phyloP scores from a whole-genome alignment of 2,113 vertebrate species.

The Thunnus maccoyii region DNA sequence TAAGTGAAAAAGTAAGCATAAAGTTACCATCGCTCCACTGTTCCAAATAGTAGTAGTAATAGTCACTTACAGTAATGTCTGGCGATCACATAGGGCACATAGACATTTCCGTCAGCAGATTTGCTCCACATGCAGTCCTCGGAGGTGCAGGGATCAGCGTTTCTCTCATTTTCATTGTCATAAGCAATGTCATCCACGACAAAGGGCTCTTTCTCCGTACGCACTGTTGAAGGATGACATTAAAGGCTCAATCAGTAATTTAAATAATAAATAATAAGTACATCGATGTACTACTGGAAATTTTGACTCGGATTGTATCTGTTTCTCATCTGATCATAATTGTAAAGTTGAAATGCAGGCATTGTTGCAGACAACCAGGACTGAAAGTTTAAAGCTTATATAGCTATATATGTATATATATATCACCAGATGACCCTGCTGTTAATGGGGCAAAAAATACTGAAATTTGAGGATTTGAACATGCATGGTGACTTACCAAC shows the following conservation, averaged over 20 bases:
- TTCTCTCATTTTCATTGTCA: constrained; percentile 59
- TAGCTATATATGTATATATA: too few relatives aligned
- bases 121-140: constrained; percentile 74
- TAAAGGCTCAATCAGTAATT: neutral
- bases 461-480: neutral
- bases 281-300: neutral
- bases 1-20: neutral
- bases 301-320: too few relatives aligned
- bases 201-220: constrained; percentile 52
- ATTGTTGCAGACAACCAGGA: too few relatives aligned
- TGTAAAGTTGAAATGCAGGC: too few relatives aligned
- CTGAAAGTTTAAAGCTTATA: too few relatives aligned
- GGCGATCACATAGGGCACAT: constrained; percentile 75
- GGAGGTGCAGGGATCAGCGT: constrained; percentile 81
- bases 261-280: neutral
- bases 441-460: too few relatives aligned
- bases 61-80: constrained; percentile 67
- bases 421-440: too few relatives aligned
- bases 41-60: neutral
- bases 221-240: constrained; percentile 51
- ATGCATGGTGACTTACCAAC: constrained; percentile 66
- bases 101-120: constrained; percentile 66
- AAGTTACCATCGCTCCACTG: neutral
- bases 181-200: constrained; percentile 79
- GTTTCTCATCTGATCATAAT: too few relatives aligned